phyloP scores from a whole-genome alignment of 2,113 vertebrate species.

The Seriola aureovittata region DNA sequence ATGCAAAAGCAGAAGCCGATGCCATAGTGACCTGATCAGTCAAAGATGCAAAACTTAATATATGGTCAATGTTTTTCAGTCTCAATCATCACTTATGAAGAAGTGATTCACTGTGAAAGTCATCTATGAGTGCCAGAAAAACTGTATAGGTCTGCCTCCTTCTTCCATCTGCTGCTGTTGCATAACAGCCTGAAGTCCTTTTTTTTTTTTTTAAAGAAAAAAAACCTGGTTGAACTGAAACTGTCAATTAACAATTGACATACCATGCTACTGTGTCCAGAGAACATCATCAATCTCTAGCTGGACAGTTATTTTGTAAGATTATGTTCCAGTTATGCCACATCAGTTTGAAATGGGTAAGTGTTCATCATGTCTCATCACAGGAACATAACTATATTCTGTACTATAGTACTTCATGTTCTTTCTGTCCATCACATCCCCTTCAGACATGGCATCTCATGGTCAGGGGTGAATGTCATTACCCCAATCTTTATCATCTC shows the following conservation, averaged over 20 bases:
- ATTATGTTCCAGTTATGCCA: slow-evolving; percentile 25
- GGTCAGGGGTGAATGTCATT: background rate
- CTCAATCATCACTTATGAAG: slow-evolving; percentile 22
- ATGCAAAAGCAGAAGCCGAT: background rate
- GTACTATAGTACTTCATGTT: slow-evolving; percentile 2
- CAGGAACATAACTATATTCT: slow-evolving; percentile 6
- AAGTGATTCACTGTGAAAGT: slow-evolving; percentile 49
- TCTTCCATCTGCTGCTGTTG: slow-evolving; percentile 62
- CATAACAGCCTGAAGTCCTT: slow-evolving; percentile 28
- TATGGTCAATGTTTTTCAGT: background rate
- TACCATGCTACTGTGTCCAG: background rate
- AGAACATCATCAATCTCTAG: slow-evolving; percentile 22
- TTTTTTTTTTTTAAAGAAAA: background rate
- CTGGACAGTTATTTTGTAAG: background rate
- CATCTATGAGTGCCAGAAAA: slow-evolving; percentile 11
- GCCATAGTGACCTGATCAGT: background rate
- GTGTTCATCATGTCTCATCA: slow-evolving; percentile 38
- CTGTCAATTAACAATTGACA: background rate
- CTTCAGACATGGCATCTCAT: slow-evolving; percentile 16
- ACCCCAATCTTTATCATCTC: slow-evolving; percentile 3
- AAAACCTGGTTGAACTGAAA: background rate
- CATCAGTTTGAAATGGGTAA: slow-evolving; percentile 12
- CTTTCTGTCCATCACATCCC: slow-evolving; percentile 12
- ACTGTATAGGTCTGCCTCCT: background rate
- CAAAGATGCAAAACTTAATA: background rate